Conservation (phyloP, 2,113 vertebrate genomes). For the Epinephelus lanceolatus region DNA sequence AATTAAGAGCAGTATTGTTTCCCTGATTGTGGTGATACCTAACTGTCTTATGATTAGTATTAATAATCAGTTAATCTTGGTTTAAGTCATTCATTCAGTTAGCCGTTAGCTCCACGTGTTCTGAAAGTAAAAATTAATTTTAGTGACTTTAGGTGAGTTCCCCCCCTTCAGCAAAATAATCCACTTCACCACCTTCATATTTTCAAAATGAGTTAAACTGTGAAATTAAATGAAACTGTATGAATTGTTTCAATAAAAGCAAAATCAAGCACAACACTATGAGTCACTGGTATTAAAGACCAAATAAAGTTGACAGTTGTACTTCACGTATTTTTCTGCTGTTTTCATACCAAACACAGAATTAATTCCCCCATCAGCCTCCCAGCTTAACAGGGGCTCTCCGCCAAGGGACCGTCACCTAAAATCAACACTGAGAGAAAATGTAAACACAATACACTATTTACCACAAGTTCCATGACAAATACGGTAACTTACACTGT, state of each 20-base stretch:
- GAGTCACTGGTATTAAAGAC: not conserved
- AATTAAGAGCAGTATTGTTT: not conserved
- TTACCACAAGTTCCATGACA: not conserved
- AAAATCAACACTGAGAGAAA: conserved; percentile 3
- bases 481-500: not conserved
- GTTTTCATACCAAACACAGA: not conserved
- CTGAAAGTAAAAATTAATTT: not conserved
- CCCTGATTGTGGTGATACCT: not conserved
- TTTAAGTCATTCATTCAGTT: conserved; percentile 21
- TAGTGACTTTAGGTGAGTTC: conserved; percentile 1
- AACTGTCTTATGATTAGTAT: not conserved
- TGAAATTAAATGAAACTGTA: not conserved
- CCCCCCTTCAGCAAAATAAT: not conserved
- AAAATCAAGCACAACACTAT: not conserved
- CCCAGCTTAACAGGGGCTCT: not conserved
- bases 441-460: not conserved
- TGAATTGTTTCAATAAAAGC: not conserved
- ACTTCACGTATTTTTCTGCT: not conserved
- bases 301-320: not conserved
- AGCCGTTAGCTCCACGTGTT: not conserved
- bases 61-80: not conserved
- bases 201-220: conserved; percentile 13
- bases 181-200: not conserved
- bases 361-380: not conserved
- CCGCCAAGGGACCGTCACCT: conserved; percentile 1